A percentile compares a stretch with the other conserved stretches of the same genome.
Conservation (phyloP, 2,888 invertebrate species). For the Scaptodrosophila latifasciaeformis region DNA sequence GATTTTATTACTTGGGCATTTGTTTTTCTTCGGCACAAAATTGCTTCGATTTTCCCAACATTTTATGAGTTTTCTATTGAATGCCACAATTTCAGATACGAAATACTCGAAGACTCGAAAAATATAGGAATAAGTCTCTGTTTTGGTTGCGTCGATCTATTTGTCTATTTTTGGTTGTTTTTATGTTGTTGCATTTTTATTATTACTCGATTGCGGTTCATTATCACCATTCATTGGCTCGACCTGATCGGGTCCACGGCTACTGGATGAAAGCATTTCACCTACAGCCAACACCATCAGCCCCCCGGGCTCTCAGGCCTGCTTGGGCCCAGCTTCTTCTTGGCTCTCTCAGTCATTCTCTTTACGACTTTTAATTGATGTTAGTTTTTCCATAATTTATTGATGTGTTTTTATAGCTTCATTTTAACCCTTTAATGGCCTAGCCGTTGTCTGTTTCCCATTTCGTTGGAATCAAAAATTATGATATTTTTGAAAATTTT, state of each 20-base stretch:
- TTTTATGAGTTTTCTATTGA: slow-evolving; percentile 71
- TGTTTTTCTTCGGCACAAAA: slow-evolving; percentile 50
- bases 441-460: slow-evolving; percentile 27
- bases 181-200: slow-evolving; percentile 42
- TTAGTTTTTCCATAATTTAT: slow-evolving; percentile 71
- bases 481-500: slow-evolving; percentile 67
- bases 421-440: slow-evolving; percentile 68
- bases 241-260: no score
- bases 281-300: not conserved
- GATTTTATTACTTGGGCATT: slow-evolving; percentile 45
- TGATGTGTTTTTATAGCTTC: slow-evolving; percentile 61
- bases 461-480: slow-evolving; percentile 59
- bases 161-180: slow-evolving; percentile 39
- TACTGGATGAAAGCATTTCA: no score
- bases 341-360: slow-evolving; percentile 29
- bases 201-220: slow-evolving; percentile 55
- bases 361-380: slow-evolving; percentile 71
- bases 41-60: slow-evolving; percentile 53
- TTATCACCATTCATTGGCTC: no score
- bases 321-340: slow-evolving; percentile 14
- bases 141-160: slow-evolving; percentile 26
- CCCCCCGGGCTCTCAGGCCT: not conserved
- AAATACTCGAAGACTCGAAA: no score
- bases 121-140: slow-evolving; percentile 34
- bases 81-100: no score